Evolutionary conservation across 2,888 invertebrate species (phyloP).

Genomic region (Cheilosia pagana): DNA sequence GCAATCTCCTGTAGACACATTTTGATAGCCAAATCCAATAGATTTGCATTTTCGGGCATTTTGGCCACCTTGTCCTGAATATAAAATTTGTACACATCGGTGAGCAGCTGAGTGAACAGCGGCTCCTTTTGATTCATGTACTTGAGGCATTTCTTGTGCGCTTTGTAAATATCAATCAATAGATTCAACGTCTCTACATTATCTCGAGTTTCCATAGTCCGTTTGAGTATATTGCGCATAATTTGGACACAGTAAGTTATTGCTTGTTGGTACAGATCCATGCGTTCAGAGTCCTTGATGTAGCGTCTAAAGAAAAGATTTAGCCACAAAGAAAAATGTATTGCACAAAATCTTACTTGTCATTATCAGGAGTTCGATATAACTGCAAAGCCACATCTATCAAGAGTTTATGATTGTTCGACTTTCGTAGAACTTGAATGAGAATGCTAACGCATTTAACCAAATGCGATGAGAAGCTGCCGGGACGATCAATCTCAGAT

Average conservation of each 20-base stretch:
- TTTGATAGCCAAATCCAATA: conserved; percentile 88
- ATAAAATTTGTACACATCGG: conserved; percentile 89
- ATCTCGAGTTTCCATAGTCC: conserved; percentile 84
- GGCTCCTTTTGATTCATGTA: conserved; percentile 84
- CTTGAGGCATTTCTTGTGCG: conserved; percentile 88
- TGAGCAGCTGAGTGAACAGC: conserved; percentile 87
- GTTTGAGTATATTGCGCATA: conserved; percentile 86
- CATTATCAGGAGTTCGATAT: conserved; percentile 91
- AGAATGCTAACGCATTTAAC: conserved; percentile 92
- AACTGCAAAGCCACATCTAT: conserved; percentile 92
- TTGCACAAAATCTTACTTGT: conserved; percentile 87
- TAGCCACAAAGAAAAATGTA: not conserved
- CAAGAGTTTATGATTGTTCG: conserved; percentile 91
- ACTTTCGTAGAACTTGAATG: conserved; percentile 91
- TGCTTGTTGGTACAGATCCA: conserved; percentile 91
- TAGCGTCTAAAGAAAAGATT: conserved; percentile 86
- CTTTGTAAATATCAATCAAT: conserved; percentile 86
- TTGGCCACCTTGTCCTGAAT: conserved; percentile 85
- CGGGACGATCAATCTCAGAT: conserved; percentile 95
- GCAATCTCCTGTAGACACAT: conserved; percentile 88
- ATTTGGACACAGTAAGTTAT: conserved; percentile 89
- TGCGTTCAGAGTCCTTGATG: conserved; percentile 92
- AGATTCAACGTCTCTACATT: conserved; percentile 84
- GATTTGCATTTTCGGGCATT: conserved; percentile 86
- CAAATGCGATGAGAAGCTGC: conserved; percentile 96